Evolutionary conservation across 2,888 invertebrate genomes (phyloP), one percentile per base, ranked within the genome.

Genomic region (Unio delphinus): DNA sequence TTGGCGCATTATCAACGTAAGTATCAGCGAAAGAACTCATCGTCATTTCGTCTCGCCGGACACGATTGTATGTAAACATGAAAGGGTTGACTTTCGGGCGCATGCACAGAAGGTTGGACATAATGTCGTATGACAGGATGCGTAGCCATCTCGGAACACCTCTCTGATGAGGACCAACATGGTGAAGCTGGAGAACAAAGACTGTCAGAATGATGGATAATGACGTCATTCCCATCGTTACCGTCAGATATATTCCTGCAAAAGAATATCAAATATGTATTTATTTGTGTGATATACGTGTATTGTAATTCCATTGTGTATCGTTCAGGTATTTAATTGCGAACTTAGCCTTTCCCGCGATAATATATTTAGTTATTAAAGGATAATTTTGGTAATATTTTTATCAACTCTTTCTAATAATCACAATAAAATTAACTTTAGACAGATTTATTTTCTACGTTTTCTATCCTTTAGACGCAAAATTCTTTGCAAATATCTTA

Each of bases 221-320:
- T 68, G 90, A 90, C 61, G 90, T 90, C 83, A 90, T 89, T 28
- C 87, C 90, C 91, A 91, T 91, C 64, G 90, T 90, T n/a, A 89
- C 87, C 60, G 90, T 91, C 72, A 91, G 79, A 80, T 91, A 91
- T 70, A 91, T 90, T 45, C 90, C 90, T 90, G 80, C 28, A 80
- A 79, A 45, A 45, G 67, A 55, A 20, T 5, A 34, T 45, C 15
- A 3, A 11, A 15, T 45, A 45, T 45, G 45, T 15, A 15, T 15
- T 45, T 45, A 45, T 45, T 45, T 45, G 45, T 15, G 45, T 11
- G 11, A 45, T 15, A 45, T 45, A 45, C 11, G 45, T 11, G 11
- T 45, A 45, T 3, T 15, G 45, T 15, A 8, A 8, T 34, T 34
- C 34, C 34, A 8, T 34, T 34, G 34, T 34, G 7, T 8, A 34